Base-by-base conservation (phyloP, 1,140 invertebrate genomes). In the Drosophila varians region DNA sequence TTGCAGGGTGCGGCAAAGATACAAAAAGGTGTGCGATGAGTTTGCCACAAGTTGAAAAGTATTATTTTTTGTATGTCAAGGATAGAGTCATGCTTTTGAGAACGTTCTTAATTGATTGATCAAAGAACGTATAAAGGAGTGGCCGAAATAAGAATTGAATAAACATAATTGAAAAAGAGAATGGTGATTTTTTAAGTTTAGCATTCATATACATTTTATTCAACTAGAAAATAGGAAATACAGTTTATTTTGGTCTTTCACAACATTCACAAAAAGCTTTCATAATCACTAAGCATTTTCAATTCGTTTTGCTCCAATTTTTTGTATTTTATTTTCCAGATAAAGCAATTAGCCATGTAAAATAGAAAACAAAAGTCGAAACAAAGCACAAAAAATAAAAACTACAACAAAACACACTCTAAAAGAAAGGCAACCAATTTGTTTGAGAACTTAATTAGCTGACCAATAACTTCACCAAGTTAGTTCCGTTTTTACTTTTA, bases 221-320 rank as follows among this genome's bases (percentile, higher is more conserved):
- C n/a, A n/a, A n/a, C n/a, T n/a, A n/a, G n/a, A n/a, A n/a, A n/a
- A n/a, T n/a, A n/a, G n/a, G n/a, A n/a, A n/a, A n/a, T n/a, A n/a
- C 26, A 23, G 21, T 53, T 40, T 3, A 16, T 14, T 19, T 23
- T 18, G 23, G n/a, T 51, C 6, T 23, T 5, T 6, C 4, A 4
- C 2, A 3, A 34, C 12, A 8, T n/a, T 21, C 1, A 11, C 21
- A 11, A 0, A 49, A 16, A 31, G 45, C 58, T 43, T 28, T 65
- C 1, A 18, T 12, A 65, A 64, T 31, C 38, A 4, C n/a, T 23
- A 45, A 66, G 11, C 26, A 40, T 80, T 79, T 84, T 45, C 73
- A 69, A 86, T 84, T 84, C 69, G 80, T 76, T 77, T 61, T 74
- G 72, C 76, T 84, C 80, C 80, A 75, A 38, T 68, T 76, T 86